These are phyloP conservation scores for Cephus pulcher DNA, from an alignment of 2,888 invertebrate genomes.

Conservation along the genomic window DNA sequence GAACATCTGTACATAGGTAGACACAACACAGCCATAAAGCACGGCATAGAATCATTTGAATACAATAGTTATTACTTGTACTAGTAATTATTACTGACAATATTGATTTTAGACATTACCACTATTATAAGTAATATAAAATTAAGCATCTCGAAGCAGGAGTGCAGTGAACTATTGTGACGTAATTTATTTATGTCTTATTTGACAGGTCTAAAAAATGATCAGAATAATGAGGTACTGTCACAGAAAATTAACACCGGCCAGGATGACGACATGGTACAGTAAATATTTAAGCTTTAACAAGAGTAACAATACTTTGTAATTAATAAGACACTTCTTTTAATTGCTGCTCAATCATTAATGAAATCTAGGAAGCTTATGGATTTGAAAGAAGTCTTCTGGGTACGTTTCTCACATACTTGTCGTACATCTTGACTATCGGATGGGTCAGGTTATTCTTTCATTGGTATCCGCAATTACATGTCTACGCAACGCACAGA, in stretches of 20 bases:
- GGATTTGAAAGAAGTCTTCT: constrained; percentile 67
- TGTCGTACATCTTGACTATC: constrained; percentile 68
- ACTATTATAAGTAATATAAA: too few species aligned
- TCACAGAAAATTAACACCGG: constrained; percentile 66
- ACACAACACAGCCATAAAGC: too few species aligned
- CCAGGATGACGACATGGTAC: constrained; percentile 72
- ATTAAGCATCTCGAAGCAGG: too few species aligned
- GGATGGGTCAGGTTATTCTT: constrained; percentile 72
- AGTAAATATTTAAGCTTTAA: constrained; percentile 15
- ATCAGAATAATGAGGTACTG: constrained; percentile 47
- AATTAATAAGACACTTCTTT: not conserved
- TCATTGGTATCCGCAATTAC: constrained; percentile 73
- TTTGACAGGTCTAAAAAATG: constrained; percentile 52
- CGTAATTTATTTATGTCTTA: not conserved
- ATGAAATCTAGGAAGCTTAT: constrained; percentile 66
- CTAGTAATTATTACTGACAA: too few species aligned
- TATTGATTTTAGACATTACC: too few species aligned
- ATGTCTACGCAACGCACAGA: constrained; percentile 69
- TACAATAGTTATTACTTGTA: too few species aligned
- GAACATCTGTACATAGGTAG: too few species aligned
- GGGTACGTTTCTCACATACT: constrained; percentile 62
- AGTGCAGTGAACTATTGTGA: not conserved
- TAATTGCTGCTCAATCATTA: constrained; percentile 7
- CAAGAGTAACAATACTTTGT: constrained; percentile 9
- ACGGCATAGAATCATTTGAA: too few species aligned